Percentiles rank a stretch among this genome's conserved stretches.
Conservation (phyloP, 2,888 invertebrate genomes). For the Papilio gigon region DNA sequence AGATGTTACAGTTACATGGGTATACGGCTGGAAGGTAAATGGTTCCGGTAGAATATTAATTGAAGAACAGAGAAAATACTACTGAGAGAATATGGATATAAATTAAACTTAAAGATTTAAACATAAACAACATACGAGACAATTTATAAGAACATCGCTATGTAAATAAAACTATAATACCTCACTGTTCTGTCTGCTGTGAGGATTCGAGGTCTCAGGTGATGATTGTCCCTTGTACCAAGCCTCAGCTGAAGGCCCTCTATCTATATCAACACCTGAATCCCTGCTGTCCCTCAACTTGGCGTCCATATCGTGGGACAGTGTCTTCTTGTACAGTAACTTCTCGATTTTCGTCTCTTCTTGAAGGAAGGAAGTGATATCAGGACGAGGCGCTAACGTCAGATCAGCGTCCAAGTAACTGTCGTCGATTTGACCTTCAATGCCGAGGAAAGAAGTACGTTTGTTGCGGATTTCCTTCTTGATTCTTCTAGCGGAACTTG, state of each 20-base stretch:
- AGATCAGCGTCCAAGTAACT: slow-evolving; percentile 86
- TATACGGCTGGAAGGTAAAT: slow-evolving; percentile 82
- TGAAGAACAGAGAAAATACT: not conserved
- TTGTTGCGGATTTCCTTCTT: slow-evolving; percentile 93
- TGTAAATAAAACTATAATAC: slow-evolving; percentile 54
- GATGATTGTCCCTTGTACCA: slow-evolving; percentile 82
- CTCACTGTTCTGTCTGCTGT: slow-evolving; percentile 91
- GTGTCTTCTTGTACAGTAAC: slow-evolving; percentile 87
- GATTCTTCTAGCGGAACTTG: slow-evolving; percentile 92
- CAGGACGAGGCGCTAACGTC: slow-evolving; percentile 87
- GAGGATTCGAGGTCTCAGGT: slow-evolving; percentile 83
- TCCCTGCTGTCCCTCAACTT: slow-evolving; percentile 86
- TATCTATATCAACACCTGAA: slow-evolving; percentile 89
- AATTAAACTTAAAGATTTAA: too few relatives aligned
- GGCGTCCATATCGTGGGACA: slow-evolving; percentile 87
- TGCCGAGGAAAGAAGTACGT: slow-evolving; percentile 92
- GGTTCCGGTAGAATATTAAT: not conserved
- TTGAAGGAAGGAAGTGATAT: slow-evolving; percentile 90
- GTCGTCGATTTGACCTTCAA: slow-evolving; percentile 88
- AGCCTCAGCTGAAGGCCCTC: slow-evolving; percentile 81
- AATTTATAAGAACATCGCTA: too few relatives aligned
- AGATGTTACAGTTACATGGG: slow-evolving; percentile 87
- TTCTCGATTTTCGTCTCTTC: slow-evolving; percentile 90
- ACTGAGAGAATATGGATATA: too few relatives aligned
- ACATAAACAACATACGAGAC: too few relatives aligned